Conservation (phyloP, 1,140 invertebrate species). For the Andricus grossulariae region DNA sequence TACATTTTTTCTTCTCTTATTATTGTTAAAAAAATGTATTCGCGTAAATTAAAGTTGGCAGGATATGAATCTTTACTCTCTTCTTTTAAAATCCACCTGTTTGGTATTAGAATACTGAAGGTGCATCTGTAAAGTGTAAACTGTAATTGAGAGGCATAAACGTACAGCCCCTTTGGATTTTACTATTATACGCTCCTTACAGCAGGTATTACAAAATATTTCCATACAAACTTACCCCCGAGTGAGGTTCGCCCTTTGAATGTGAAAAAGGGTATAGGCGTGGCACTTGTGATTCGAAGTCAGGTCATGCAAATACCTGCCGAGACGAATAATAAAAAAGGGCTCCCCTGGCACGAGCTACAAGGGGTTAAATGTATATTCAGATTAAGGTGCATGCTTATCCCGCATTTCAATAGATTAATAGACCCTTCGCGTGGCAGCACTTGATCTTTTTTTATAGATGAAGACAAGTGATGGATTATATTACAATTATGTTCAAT, state of each 20-base stretch:
- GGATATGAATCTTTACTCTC: too few relatives aligned
- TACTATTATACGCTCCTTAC: conserved; percentile 40
- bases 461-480: conserved; percentile 56
- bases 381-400: conserved; percentile 67
- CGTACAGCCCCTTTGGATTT: conserved; percentile 40
- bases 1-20: too few relatives aligned
- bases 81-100: too few relatives aligned
- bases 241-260: conserved; percentile 54
- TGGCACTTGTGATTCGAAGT: conserved; percentile 54
- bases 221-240: conserved; percentile 60
- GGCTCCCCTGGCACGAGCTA: conserved; percentile 42
- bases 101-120: not conserved
- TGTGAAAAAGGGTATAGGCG: conserved; percentile 57
- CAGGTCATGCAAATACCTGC: conserved; percentile 67
- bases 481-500: too few relatives aligned
- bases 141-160: conserved; percentile 38
- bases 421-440: conserved; percentile 50
- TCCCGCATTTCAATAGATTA: conserved; percentile 55
- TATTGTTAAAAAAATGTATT: too few relatives aligned
- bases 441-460: conserved; percentile 57
- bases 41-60: too few relatives aligned
- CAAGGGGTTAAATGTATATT: conserved; percentile 60
- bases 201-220: conserved; percentile 55
- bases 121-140: not conserved
- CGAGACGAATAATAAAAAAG: conserved; percentile 68